Conservation (phyloP, 1,140 invertebrate genomes). For the Ostrea denselamellosa region DNA sequence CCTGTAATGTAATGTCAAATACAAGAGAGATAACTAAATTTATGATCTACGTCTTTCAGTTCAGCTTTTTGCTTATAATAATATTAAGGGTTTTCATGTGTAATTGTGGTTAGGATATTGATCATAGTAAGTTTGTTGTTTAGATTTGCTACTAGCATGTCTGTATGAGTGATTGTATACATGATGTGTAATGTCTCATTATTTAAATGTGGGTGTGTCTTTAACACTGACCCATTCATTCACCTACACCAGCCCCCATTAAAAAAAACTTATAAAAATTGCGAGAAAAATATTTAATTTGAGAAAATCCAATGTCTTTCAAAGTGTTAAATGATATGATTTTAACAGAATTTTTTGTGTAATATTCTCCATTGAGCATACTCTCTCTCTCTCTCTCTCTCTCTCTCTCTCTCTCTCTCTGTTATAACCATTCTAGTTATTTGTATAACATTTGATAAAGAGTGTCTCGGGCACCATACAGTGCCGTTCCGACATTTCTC, state of each 20-base stretch:
- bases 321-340: not conserved
- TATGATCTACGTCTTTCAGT: not conserved
- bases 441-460: not conserved
- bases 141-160: not conserved
- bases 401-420: too few relatives aligned
- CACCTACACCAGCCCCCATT: not conserved
- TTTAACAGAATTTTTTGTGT: not conserved
- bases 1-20: not conserved
- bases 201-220: not conserved
- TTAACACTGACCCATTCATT: not conserved
- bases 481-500: not conserved
- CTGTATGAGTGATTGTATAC: too few relatives aligned
- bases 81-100: not conserved
- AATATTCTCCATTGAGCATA: not conserved
- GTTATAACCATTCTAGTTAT: not conserved
- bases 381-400: too few relatives aligned
- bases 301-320: not conserved
- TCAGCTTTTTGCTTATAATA: not conserved
- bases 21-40: constrained; percentile 9
- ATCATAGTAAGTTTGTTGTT: not conserved
- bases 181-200: too few relatives aligned
- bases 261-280: not conserved
- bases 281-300: not conserved
- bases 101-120: not conserved
- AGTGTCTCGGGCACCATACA: not conserved